Percentiles rank a stretch among this genome's conserved stretches.
These are phyloP conservation scores for Spinus pinus DNA, from an alignment of 2,797 vertebrate genomes.

Conservation along the genomic window DNA sequence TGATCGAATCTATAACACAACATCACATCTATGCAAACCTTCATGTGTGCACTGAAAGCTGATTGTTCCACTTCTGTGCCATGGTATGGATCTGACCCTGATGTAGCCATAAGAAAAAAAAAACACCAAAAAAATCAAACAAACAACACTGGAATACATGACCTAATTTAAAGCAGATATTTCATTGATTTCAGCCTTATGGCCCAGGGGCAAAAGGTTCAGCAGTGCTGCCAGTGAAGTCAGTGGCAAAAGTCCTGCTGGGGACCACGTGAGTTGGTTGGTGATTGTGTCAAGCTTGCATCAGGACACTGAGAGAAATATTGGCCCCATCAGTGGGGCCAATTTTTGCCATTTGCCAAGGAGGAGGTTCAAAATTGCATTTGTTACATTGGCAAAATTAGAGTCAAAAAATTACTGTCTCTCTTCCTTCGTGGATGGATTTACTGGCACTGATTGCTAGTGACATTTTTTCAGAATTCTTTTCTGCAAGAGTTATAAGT, in stretches of 20 bases:
- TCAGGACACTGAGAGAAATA: not conserved
- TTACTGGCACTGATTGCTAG: not conserved
- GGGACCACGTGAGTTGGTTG: not conserved
- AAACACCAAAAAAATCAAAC: not conserved
- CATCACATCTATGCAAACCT: not conserved
- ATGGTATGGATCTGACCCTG: not conserved
- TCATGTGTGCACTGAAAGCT: not conserved
- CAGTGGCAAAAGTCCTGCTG: not conserved
- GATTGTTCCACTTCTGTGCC: not conserved
- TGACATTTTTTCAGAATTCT: not conserved
- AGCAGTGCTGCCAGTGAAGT: not conserved
- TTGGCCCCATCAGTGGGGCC: rapidly evolving
- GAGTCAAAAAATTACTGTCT: not conserved
- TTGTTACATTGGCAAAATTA: not conserved
- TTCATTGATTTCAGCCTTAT: slow-evolving; percentile 16
- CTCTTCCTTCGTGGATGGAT: not conserved
- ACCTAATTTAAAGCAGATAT: slow-evolving; percentile 37
- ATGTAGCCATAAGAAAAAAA: not conserved
- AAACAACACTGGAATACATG: not conserved
- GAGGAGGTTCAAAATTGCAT: not conserved
- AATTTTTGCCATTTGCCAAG: not conserved
- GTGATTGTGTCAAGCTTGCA: not conserved
- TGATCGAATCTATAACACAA: not conserved
- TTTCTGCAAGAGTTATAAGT: not conserved
- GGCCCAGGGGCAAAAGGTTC: not conserved